Evolutionary conservation across 2,113 vertebrate genomes (phyloP), one percentile per base, ranked within the genome.

Genomic region (Nasalis larvatus): DNA sequence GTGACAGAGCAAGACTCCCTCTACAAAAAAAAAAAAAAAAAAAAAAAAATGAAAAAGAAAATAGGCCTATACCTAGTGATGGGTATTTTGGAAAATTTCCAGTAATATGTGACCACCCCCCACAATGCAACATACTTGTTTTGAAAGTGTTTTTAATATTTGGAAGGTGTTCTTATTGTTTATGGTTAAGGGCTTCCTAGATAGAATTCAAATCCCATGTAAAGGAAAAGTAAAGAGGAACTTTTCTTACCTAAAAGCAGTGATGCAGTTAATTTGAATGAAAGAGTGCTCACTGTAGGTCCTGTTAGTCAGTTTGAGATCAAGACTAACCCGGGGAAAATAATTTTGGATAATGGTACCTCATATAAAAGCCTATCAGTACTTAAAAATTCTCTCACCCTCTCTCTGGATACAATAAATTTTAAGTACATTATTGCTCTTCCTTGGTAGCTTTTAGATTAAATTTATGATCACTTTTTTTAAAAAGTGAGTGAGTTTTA

Each of bases 231-330:
- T 95, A 69, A 77, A 90, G 81, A 66, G 10, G 20, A 16, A 0
- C 0, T 82, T 37, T 45, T 69, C 18, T 8, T 1, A 7, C 21
- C 63, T 54, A n/a, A 86, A 56, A 63, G 58, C 32, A 73, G 17
- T 56, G 35, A 54, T 89, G 16, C 3, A 81, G 4, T 94, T 94
- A 85, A 77, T 94, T 84, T 81, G 35, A 94, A 49, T 77, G 37
- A 77, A 86, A 42, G 27, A 69, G 5, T 11, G 66, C 7, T 82
- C 9, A 40, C 1, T 92, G 25, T 77, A 73, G 60, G 32, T 74
- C 40, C 35, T 96, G 12, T 69, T 58, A 80, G 23, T 97, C 81
- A 86, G 35, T 97, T 30, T 83, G 78, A 84, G 81, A 37, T 94
- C 11, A 93, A 73, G 32, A 91, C 13, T 45, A 3, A 81, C 8